Evolutionary conservation across 2,113 vertebrate species (phyloP).

Genomic region (Syngnathoides biaculeatus): DNA sequence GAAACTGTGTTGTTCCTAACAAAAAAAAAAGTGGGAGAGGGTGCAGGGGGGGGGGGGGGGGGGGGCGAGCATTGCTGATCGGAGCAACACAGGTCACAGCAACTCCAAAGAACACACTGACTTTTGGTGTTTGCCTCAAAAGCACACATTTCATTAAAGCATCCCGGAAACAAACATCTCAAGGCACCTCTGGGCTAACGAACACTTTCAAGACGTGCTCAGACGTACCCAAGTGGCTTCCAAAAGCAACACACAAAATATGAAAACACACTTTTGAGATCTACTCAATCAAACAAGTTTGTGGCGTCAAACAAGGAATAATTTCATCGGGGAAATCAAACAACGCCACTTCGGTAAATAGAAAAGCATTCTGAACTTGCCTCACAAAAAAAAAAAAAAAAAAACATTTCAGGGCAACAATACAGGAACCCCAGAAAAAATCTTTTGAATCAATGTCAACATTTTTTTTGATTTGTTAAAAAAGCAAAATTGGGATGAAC

Average conservation of each 20-base stretch:
- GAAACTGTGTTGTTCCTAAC: conserved; percentile 11
- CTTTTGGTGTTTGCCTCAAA: conserved; percentile 10
- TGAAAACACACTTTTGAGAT: conserved; percentile 51
- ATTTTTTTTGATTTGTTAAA: background rate
- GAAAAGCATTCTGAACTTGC: conserved; percentile 11
- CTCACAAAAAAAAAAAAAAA: background rate
- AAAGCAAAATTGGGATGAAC: background rate
- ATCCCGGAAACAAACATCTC: conserved; percentile 19
- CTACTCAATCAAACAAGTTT: conserved; percentile 59
- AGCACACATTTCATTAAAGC: background rate
- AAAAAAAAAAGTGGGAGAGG: conserved; percentile 1
- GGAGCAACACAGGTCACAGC: conserved; percentile 51
- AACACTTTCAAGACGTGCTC: conserved; percentile 3
- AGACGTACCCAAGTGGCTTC: conserved; percentile 52
- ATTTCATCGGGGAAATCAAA: conserved; percentile 20
- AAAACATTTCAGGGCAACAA: background rate
- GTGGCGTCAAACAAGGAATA: conserved; percentile 23
- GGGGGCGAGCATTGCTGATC: conserved; percentile 49
- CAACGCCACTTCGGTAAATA: background rate
- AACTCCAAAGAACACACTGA: conserved; percentile 19
- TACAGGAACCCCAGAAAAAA: background rate
- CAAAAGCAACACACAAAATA: conserved; percentile 38
- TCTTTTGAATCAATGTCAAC: background rate
- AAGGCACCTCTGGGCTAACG: conserved; percentile 46
- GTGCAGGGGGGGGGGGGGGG: conserved; percentile 4